These are phyloP conservation scores for Anoplius nigerrimus DNA, from an alignment of 2,888 invertebrate genomes.

Conservation along the genomic window DNA sequence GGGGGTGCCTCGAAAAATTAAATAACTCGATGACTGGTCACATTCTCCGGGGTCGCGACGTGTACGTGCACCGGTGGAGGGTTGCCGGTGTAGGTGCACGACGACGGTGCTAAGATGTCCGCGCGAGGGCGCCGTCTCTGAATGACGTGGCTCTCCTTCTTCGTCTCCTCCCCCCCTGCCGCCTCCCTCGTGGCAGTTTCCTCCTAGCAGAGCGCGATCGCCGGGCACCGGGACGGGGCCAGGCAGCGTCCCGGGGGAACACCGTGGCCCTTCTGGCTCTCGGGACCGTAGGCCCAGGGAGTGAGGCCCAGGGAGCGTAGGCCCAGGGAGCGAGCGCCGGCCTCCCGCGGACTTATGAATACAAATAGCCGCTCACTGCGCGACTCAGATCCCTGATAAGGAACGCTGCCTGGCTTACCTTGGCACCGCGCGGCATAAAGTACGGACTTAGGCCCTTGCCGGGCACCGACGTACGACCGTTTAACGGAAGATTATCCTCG, in stretches of 20 bases:
- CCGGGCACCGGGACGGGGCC: constrained; percentile 1
- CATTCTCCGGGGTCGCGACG: constrained; percentile 74
- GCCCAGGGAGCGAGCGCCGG: constrained; percentile 69
- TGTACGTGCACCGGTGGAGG: constrained; percentile 31
- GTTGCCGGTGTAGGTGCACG: constrained; percentile 62
- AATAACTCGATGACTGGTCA: constrained; percentile 80
- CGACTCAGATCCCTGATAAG: constrained; percentile 74
- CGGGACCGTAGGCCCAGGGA: constrained; percentile 7
- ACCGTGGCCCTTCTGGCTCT: background rate
- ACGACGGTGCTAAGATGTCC: constrained; percentile 63
- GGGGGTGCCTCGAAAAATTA: constrained; percentile 76
- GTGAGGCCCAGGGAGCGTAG: constrained; percentile 43
- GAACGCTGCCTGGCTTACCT: constrained; percentile 53
- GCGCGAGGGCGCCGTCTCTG: constrained; percentile 52
- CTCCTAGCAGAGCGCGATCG: constrained; percentile 20
- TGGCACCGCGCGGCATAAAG: constrained; percentile 54
- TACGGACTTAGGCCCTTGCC: constrained; percentile 42
- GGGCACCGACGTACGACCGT: constrained; percentile 55
- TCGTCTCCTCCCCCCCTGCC: constrained; percentile 9
- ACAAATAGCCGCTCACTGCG: constrained; percentile 75
- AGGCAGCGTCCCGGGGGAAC: constrained; percentile 50
- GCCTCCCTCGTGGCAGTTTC: constrained; percentile 33
- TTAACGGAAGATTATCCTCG: constrained; percentile 64
- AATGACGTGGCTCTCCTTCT: constrained; percentile 59
- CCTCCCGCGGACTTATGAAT: constrained; percentile 75